Evolutionary conservation across 1,140 invertebrate species (phyloP), one percentile per base, ranked within the genome.

Genomic region (Drosophila bipectinata): DNA sequence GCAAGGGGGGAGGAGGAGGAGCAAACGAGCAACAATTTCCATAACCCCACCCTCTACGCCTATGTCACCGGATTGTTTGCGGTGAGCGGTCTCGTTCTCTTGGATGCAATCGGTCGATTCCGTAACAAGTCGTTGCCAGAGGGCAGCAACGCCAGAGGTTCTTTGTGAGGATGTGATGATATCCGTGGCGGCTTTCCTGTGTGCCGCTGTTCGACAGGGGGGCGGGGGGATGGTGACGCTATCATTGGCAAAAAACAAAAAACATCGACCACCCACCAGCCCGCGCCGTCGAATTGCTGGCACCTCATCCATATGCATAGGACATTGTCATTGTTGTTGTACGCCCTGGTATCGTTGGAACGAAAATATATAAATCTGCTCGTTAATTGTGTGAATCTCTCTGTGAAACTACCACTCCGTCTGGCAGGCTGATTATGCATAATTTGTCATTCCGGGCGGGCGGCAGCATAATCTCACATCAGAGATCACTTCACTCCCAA

Each of bases 361-460:
- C n/a, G 24, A 76, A 32, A 75, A 67, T 47, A 58, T 66, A 76
- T 68, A 76, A 76, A 76, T 68, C 73, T 52, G 51, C n/a, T 51
- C 44, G 72, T 68, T 68, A 76, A 76, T 76, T 60, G 72, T 76
- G 72, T 76, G 73, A 76, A 76, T 77, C 63, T 60, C 26, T 63
- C 30, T 71, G 51, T 75, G 62, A 59, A 68, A 54, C 55, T 41
- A 56, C 72, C 66, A 30, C 73, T 32, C 48, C n/a, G 55, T 52
- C 72, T 68, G 71, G 51, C 75, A 66, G 72, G 45, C 73, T 61
- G 72, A 66, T 77, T 71, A 71, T 77, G 74, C 73, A 71, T 63
- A 55, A 77, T 77, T 77, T 77, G 64, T 77, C 74, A 77, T 77
- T 61, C 51, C 45, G 66, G 63, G 57, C 63, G 57, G 54, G 51